These are phyloP conservation scores for Leptodactylus fallax DNA, from an alignment of 2,797 vertebrate species.

Conservation along the genomic window DNA sequence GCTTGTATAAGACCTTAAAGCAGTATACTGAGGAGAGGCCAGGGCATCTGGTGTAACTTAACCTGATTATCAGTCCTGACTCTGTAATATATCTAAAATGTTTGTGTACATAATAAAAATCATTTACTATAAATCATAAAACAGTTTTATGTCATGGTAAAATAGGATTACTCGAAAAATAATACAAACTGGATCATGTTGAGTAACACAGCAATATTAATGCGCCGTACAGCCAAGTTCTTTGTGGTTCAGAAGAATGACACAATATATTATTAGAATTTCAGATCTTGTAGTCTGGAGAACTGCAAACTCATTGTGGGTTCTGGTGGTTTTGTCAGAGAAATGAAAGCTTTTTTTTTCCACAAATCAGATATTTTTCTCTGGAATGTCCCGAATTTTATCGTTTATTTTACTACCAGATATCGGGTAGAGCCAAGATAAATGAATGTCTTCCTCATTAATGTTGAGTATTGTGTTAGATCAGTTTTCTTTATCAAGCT, in stretches of 20 bases:
- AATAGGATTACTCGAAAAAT: conserved; percentile 55
- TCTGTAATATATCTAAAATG: conserved; percentile 55
- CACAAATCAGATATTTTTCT: not conserved
- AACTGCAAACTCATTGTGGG: conserved; percentile 38
- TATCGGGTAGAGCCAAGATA: not conserved
- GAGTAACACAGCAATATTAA: conserved; percentile 45
- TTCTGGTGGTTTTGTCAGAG: not conserved
- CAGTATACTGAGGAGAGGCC: conserved; percentile 39
- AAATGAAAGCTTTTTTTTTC: not conserved
- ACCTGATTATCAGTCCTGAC: conserved; percentile 49
- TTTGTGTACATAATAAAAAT: conserved; percentile 59
- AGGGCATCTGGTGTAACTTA: conserved; percentile 57
- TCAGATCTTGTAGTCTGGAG: conserved; percentile 15
- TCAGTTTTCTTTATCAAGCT: too few species aligned
- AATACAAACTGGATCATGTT: conserved; percentile 52
- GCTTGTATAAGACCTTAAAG: conserved; percentile 9
- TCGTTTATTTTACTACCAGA: conserved; percentile 8
- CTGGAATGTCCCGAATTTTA: not conserved
- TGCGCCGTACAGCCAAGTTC: conserved; percentile 22
- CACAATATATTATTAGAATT: conserved; percentile 45
- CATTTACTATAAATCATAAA: conserved; percentile 57
- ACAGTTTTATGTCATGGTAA: conserved; percentile 53
- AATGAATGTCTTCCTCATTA: too few species aligned
- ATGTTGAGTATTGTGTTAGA: too few species aligned
- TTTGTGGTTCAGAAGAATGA: conserved; percentile 35